Base-by-base conservation (phyloP, 2,113 vertebrate species). In the Castor canadensis region DNA sequence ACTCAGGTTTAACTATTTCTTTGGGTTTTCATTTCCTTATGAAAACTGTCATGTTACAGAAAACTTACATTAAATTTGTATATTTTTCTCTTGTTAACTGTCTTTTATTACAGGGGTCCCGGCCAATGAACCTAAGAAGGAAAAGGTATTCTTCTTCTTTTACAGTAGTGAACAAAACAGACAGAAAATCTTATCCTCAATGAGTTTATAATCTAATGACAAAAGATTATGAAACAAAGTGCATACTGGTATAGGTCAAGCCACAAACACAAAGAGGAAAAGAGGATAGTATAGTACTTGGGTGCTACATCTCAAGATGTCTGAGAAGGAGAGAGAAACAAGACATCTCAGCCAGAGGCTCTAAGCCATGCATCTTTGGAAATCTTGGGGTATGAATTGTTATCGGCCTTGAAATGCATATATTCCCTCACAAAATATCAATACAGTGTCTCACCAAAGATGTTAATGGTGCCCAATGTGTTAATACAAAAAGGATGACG, bases 181-280 rank as follows among this genome's bases (percentile, higher is more conserved):
- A 92, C n/a, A 87, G 43, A 86, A 92, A 75, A 45, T 38, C 28
- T 67, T 64, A 79, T 47, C 49, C 16, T 77, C 58, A 81, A 60
- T 80, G 58, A 95, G 66, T 60, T 89, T 94, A 88, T 9, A 62
- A 94, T 56, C 73, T 88, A 84, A 88, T 88, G 58, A 80, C n/a
- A 89, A 94, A 89, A 85, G 11, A 69, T 56, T 79, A 81, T 86
- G 24, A 95, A 95, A 64, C 60, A 79, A 86, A 93, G 54, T 76
- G n/a, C 30, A 40, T 43, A 88, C 73, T 20, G 77, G 85, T 67
- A 72, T 38, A 91, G 58, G 58, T 11, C 71, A 87, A 79, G 19
- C n/a, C 84, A 58, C 35, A 80, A 76, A 47, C 64, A 77, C 56
- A 72, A 43, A 83, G 60, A 89, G 24, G 9, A 90, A 76, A 90